Conservation (phyloP, 2,113 vertebrate genomes). For the Manacus vitellinus region DNA sequence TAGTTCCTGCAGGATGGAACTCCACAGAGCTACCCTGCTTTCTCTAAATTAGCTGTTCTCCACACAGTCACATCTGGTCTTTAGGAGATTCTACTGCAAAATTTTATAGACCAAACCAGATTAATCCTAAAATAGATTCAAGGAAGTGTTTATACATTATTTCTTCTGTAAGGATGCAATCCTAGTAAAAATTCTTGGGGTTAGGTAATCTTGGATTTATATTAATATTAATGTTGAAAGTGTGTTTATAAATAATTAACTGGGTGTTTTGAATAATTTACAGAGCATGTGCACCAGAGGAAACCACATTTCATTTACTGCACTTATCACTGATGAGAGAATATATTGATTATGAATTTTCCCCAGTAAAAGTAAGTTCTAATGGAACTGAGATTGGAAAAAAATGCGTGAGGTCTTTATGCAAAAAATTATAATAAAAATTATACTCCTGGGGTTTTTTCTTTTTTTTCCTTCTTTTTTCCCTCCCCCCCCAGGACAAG, state of each 20-base stretch:
- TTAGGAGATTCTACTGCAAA: neutral
- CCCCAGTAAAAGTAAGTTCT: constrained; percentile 86
- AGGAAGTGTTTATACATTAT: neutral
- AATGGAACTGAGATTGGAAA: neutral
- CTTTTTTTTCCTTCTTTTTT: neutral
- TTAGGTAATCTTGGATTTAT: neutral
- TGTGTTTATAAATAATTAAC: constrained; percentile 46
- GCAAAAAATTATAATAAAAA: neutral
- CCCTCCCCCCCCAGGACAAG: constrained; percentile 73
- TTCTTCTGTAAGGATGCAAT: neutral
- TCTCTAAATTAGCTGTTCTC: neutral
- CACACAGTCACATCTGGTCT: neutral
- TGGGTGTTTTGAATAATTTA: constrained; percentile 58
- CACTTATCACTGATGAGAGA: constrained; percentile 98
- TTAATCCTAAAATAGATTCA: neutral
- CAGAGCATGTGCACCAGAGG: constrained; percentile 94
- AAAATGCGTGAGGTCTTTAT: neutral
- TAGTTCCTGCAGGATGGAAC: neutral
- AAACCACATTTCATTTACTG: constrained; percentile 97
- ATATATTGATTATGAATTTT: constrained; percentile 98
- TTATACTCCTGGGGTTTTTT: neutral
- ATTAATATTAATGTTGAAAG: constrained; percentile 21
- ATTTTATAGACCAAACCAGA: neutral
- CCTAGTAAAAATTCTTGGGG: neutral
- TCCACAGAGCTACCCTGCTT: neutral